These are phyloP conservation scores for Botrylloides violaceus DNA, from an alignment of 23 tunicate species.

Conservation along the genomic window DNA sequence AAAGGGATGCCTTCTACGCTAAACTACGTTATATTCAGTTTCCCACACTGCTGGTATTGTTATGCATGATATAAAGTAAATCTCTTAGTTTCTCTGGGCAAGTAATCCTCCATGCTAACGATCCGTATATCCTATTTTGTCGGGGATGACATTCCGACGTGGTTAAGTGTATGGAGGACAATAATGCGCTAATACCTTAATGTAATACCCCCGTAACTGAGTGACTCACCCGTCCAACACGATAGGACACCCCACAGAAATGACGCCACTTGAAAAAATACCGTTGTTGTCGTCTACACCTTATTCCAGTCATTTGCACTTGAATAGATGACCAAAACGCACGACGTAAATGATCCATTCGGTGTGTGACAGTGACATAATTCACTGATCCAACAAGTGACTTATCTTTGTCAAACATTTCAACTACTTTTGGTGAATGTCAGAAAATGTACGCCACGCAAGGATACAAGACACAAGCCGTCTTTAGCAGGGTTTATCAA, in stretches of 20 bases:
- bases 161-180: background rate
- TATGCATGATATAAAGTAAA: background rate
- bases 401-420: no score
- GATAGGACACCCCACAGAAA: background rate
- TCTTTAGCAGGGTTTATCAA: no score
- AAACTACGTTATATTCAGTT: background rate
- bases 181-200: constrained; percentile 1
- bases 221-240: background rate
- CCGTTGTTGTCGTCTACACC: no score
- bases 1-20: background rate
- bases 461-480: no score
- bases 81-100: background rate
- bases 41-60: constrained; percentile 4
- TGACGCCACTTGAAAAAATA: no score
- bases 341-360: no score
- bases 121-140: background rate
- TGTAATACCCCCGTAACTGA: background rate
- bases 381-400: no score
- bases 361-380: no score
- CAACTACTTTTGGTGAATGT: no score
- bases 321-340: no score
- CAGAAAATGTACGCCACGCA: no score
- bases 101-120: background rate
- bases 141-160: background rate
- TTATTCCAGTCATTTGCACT: no score